These are phyloP conservation scores for Calephelis virginiensis DNA, from an alignment of 1,140 invertebrate species.

Conservation along the genomic window DNA sequence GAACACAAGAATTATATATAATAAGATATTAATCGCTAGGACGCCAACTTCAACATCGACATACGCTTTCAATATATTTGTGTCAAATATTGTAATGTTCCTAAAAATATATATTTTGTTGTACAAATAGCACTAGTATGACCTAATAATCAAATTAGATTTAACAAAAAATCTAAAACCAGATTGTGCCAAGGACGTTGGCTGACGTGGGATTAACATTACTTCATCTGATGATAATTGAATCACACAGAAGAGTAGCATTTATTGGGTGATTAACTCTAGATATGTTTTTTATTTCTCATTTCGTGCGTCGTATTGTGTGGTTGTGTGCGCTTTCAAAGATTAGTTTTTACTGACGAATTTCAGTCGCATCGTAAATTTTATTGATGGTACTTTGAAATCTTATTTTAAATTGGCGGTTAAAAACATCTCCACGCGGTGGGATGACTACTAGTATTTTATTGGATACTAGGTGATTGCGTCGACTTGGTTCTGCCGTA, in stretches of 20 bases:
- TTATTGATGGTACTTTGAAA: neutral
- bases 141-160: neutral
- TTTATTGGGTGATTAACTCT: conserved; percentile 1
- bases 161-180: conserved; percentile 17
- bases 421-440: too few species aligned
- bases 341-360: neutral
- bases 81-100: too few species aligned
- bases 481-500: too few species aligned
- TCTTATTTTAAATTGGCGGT: too few species aligned
- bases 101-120: too few species aligned
- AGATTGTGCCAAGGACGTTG: conserved; percentile 27
- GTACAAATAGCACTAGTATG: neutral
- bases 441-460: too few species aligned
- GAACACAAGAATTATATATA: too few species aligned
- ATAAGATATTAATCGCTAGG: too few species aligned
- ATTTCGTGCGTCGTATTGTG: neutral
- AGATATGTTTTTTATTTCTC: neutral
- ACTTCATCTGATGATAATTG: conserved; percentile 19
- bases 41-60: too few species aligned
- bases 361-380: neutral
- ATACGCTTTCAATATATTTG: too few species aligned
- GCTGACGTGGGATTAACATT: conserved; percentile 21
- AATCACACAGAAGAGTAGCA: conserved; percentile 7
- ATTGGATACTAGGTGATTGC: too few species aligned
- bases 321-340: neutral